A percentile compares a stretch with the other conserved stretches of the same genome.
phyloP scores from a whole-genome alignment of 2,113 vertebrate genomes.

The zebrafish (Danio rerio) region GRCz12tu NC_133184.1:17768001-17768500 shows the following conservation, averaged over 20 bases:
- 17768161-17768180: not conserved
- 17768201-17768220: not conserved
- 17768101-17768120: too few relatives aligned
- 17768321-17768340: slow-evolving; percentile 31
- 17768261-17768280: not conserved
- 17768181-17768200: not conserved
- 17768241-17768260: slow-evolving; percentile 44
- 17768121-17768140: slow-evolving; percentile 1
- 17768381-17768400: slow-evolving; percentile 45
- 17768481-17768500: not conserved
- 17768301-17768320: slow-evolving; percentile 14
- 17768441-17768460: slow-evolving; percentile 28
- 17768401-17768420: slow-evolving; percentile 46
- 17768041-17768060: not conserved
- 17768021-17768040: not conserved
- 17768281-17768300: not conserved
- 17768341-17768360: slow-evolving; percentile 36
- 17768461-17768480: slow-evolving; percentile 20
- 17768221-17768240: slow-evolving; percentile 39
- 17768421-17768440: slow-evolving; percentile 35
- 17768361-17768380: slow-evolving; percentile 50
- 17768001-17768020: not conserved
- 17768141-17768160: too few relatives aligned
- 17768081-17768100: not conserved
- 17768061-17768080: too few relatives aligned